Percentiles rank a stretch among this genome's conserved stretches.
Conservation (phyloP, 2,888 invertebrate genomes). For the Aricia artaxerxes region DNA sequence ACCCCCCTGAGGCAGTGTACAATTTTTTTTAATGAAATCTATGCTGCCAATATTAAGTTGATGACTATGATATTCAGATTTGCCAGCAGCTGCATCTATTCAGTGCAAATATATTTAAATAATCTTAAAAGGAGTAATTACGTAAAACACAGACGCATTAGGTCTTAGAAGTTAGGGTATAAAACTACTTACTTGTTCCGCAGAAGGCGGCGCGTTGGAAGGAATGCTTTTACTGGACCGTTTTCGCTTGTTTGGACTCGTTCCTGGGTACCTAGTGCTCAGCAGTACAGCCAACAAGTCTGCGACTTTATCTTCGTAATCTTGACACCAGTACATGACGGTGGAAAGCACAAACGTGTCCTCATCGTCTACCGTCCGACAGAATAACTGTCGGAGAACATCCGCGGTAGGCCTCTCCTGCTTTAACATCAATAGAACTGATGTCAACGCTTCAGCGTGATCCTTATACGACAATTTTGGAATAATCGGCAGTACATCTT, state of each 20-base stretch:
- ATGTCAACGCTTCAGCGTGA: slow-evolving; percentile 95
- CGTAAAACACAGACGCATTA: too few species aligned
- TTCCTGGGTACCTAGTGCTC: slow-evolving; percentile 91
- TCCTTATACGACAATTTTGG: slow-evolving; percentile 89
- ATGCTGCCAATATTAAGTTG: too few species aligned
- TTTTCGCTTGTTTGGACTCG: slow-evolving; percentile 95
- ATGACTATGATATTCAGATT: too few species aligned
- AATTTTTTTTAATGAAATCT: too few species aligned
- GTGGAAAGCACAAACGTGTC: slow-evolving; percentile 96
- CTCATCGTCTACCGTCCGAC: slow-evolving; percentile 85
- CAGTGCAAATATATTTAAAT: too few species aligned
- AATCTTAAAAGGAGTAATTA: too few species aligned
- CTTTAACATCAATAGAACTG: slow-evolving; percentile 93
- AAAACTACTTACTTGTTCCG: slow-evolving; percentile 83
- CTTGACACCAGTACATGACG: slow-evolving; percentile 96
- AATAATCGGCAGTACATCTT: slow-evolving; percentile 88
- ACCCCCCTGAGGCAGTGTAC: too few species aligned
- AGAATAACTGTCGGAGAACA: slow-evolving; percentile 90
- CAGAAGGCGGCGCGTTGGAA: slow-evolving; percentile 85
- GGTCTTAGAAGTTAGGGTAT: too few species aligned
- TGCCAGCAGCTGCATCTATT: too few species aligned
- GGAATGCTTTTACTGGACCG: slow-evolving; percentile 86
- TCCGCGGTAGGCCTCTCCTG: slow-evolving; percentile 94
- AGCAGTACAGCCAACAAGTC: slow-evolving; percentile 89
- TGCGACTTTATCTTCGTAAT: slow-evolving; percentile 92